These are phyloP conservation scores for Steatocranus sp. DNA, from an alignment of 2,797 vertebrate genomes.

Conservation along the genomic window DNA sequence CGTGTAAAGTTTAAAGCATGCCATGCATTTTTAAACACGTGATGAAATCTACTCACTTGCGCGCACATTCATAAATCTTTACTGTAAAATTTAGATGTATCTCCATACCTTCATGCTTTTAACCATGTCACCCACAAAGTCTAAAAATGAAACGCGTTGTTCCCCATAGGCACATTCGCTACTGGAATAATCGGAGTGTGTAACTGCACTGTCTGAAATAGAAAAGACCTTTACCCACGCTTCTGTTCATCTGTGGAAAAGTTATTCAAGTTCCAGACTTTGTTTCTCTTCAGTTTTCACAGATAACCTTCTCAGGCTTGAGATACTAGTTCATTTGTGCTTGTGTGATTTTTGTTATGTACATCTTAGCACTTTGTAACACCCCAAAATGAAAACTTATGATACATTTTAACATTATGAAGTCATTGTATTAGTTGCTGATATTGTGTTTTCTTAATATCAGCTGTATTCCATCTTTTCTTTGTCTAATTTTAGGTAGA, in stretches of 20 bases:
- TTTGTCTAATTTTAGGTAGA: not conserved
- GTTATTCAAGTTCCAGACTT: not conserved
- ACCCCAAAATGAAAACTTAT: not conserved
- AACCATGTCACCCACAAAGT: not conserved
- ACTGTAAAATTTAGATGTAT: slow-evolving; percentile 34
- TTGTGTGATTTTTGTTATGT: not conserved
- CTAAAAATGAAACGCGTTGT: slow-evolving; percentile 30
- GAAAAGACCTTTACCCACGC: not conserved
- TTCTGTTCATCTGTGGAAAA: not conserved
- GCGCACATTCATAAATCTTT: slow-evolving; percentile 20
- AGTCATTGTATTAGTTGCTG: not conserved
- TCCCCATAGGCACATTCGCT: slow-evolving; percentile 53
- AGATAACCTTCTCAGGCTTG: slow-evolving; percentile 6
- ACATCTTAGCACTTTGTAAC: slow-evolving; percentile 6
- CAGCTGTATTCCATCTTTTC: not conserved
- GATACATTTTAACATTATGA: not conserved
- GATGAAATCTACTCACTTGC: not conserved
- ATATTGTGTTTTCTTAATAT: not conserved
- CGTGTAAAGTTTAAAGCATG: not conserved
- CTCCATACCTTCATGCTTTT: slow-evolving; percentile 4
- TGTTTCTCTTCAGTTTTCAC: slow-evolving; percentile 2
- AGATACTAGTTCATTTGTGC: not conserved
- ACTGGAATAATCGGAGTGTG: slow-evolving; percentile 32
- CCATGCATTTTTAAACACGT: not conserved
- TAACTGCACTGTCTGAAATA: not conserved